phyloP scores from a whole-genome alignment of 2,888 invertebrate species.

The Sepiola atlantica region DNA sequence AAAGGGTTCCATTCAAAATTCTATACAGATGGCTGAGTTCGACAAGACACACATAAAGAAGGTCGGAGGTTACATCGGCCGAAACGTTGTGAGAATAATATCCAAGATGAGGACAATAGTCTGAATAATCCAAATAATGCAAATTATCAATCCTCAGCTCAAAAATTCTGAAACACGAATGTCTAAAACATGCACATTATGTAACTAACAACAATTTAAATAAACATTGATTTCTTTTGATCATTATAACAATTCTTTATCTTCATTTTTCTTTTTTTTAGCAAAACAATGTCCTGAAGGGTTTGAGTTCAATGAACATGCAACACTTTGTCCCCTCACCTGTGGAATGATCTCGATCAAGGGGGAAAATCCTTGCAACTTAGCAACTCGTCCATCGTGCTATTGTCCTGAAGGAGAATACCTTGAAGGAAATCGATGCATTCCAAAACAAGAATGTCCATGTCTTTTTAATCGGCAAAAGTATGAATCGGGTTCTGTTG shows the following conservation, averaged over 20 bases:
- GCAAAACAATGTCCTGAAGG: background rate
- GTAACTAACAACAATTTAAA: no score
- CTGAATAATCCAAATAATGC: no score
- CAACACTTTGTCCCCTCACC: background rate
- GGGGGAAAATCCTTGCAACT: background rate
- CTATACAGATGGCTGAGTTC: no score
- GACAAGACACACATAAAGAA: no score
- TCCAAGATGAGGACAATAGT: no score
- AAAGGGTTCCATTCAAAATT: no score
- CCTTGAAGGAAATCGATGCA: slow-evolving; percentile 24
- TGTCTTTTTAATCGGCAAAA: background rate
- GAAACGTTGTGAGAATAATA: no score
- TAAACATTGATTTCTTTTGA: no score
- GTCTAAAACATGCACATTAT: no score
- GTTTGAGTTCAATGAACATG: background rate
- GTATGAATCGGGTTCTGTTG: background rate
- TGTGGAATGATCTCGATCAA: background rate
- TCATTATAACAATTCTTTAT: background rate
- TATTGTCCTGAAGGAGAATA: slow-evolving; percentile 35
- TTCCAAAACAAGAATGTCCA: background rate
- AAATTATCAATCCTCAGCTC: no score
- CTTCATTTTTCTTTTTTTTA: background rate
- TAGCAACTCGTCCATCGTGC: background rate
- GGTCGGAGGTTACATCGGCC: no score
- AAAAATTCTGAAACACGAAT: no score